Percentiles rank a stretch among this genome's conserved stretches.
phyloP scores from a whole-genome alignment of 2,888 invertebrate species.

The Cloeon dipterum region DNA sequence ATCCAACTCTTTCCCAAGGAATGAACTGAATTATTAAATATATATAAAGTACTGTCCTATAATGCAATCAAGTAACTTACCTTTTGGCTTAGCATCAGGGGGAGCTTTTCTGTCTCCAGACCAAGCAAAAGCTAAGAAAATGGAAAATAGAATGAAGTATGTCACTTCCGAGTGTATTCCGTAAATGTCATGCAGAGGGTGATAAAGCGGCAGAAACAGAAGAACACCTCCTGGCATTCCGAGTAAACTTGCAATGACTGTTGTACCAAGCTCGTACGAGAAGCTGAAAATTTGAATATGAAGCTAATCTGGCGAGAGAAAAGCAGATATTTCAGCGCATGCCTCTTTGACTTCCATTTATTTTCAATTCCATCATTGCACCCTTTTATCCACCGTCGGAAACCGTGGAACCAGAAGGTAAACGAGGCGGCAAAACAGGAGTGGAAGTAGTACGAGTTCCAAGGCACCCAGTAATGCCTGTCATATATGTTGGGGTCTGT shows the following conservation, averaged over 20 bases:
- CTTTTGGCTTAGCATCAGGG: constrained; percentile 7
- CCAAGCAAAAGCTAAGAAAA: constrained; percentile 34
- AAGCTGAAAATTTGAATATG: background rate
- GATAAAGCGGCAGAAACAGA: constrained; percentile 49
- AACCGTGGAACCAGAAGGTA: constrained; percentile 37
- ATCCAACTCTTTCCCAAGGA: constrained; percentile 12
- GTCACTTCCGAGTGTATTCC: constrained; percentile 49
- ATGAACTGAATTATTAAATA: background rate
- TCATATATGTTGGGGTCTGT: constrained; percentile 40
- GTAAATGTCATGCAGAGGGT: constrained; percentile 45
- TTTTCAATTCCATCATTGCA: constrained; percentile 25
- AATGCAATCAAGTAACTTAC: background rate
- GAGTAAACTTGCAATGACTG: constrained; percentile 32
- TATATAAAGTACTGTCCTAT: background rate
- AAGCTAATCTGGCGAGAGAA: too few species aligned
- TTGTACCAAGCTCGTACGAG: constrained; percentile 6
- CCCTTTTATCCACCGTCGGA: constrained; percentile 22
- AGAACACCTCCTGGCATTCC: constrained; percentile 51
- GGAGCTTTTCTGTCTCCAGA: constrained; percentile 28
- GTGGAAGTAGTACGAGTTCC: constrained; percentile 68
- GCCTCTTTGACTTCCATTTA: background rate
- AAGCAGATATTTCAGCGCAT: background rate
- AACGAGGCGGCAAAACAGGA: constrained; percentile 49
- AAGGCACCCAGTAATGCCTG: constrained; percentile 40
- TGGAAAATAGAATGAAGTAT: constrained; percentile 34